Evolutionary conservation across 2,113 vertebrate genomes (phyloP), one percentile per base, ranked within the genome.

Genomic region (Nothobranchius furzeri): DNA sequence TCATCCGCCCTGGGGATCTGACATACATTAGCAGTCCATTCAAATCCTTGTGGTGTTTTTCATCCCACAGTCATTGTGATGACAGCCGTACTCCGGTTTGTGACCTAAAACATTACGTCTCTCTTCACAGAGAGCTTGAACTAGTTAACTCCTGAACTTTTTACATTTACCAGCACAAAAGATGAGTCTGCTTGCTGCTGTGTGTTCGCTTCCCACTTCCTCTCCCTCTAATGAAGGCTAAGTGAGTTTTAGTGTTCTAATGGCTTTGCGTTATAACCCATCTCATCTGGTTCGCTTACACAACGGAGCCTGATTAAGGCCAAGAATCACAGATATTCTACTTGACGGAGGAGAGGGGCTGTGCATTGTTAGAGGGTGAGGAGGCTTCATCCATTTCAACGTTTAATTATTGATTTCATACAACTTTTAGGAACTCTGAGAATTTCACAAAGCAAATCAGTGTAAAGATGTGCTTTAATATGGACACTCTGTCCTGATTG

Each of bases 191-290:
- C 60, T 75, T 7, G 37, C 37, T 59, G 58, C 37, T 0, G 36
- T 74, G 10, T 50, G 58, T 57, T 64, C 72, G 64, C 48, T 58
- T 86, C 74, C 24, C 74, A 66, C 48, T 58, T 86, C 75, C 15
- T 55, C 43, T 37, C 47, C 35, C 47, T 63, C 62, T 85, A 84
- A 84, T 82, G 71, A 86, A 81, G 63, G 50, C 72, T 85, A 84
- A 88, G 84, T 87, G 81, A 53, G 6, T 85, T 85, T 82, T 58
- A 81, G 61, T 85, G 87, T 82, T 84, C 11, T 83, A 86, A 81
- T 85, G 82, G 68, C 36, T 79, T 58, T 52, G 50, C 55, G 76
- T 80, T 77, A 76, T 60, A 64, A 62, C 40, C 36, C 11, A 47
- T 75, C 81, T 86, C 59, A 75, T 78, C 42, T 2, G 3, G 37